Conservation (phyloP, 2,797 vertebrate species). For the Fratercula arctica region DNA sequence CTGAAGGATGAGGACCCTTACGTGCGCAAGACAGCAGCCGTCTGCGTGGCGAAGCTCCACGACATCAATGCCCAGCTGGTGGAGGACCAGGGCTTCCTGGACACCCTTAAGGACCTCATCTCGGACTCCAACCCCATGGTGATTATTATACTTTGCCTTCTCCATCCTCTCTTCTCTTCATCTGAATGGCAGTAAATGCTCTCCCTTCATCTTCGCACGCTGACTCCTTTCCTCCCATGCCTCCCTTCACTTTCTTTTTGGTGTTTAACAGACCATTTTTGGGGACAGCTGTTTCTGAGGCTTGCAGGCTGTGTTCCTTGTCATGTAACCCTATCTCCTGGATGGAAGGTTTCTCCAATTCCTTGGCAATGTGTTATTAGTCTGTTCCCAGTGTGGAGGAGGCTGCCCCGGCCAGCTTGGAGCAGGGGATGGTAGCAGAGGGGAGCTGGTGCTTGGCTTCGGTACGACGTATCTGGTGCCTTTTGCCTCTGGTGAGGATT, state of each 20-base stretch:
- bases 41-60: constrained; percentile 83
- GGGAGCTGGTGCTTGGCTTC: neutral
- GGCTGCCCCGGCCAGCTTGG: accelerated
- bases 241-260: neutral
- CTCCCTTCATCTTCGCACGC: accelerated
- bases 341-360: neutral
- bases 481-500: neutral
- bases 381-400: neutral
- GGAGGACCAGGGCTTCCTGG: constrained; percentile 86
- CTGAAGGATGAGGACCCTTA: constrained; percentile 84
- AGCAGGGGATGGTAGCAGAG: neutral
- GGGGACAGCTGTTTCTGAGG: neutral
- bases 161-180: neutral
- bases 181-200: accelerated
- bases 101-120: constrained; percentile 92
- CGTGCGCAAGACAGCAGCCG: constrained; percentile 80
- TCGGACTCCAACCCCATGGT: constrained; percentile 98
- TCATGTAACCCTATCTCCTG: neutral
- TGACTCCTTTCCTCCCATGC: neutral
- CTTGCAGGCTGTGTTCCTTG: neutral
- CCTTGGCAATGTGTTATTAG: neutral
- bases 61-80: constrained; percentile 91
- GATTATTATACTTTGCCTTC: neutral
- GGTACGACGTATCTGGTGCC: neutral
- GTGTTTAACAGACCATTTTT: accelerated